A percentile compares a stretch with the other conserved stretches of the same genome.
Evolutionary conservation across 2,113 vertebrate species (phyloP).

Genomic region (Nesogale talazaci): DNA sequence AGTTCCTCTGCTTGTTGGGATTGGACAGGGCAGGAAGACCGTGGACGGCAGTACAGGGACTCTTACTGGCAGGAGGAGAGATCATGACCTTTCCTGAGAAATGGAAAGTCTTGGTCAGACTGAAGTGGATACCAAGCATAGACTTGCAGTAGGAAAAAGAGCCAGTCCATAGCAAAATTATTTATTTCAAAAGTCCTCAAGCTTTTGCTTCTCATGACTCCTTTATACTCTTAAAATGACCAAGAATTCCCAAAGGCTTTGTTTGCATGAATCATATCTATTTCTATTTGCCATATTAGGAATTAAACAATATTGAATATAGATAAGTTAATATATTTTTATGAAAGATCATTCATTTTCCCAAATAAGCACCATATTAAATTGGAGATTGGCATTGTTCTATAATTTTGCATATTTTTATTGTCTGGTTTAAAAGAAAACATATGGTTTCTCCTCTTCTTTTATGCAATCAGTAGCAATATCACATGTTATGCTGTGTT

Average conservation of each 20-base stretch:
- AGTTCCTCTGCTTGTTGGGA: background rate
- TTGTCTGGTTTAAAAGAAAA: slow-evolving; percentile 52
- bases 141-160: background rate
- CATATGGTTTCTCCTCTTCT: slow-evolving; percentile 59
- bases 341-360: slow-evolving; percentile 10
- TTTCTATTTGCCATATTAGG: slow-evolving; percentile 4
- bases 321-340: slow-evolving; percentile 19
- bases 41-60: background rate
- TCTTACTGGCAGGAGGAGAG: background rate
- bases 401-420: slow-evolving; percentile 24
- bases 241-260: slow-evolving; percentile 1
- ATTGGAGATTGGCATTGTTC: background rate
- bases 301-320: slow-evolving; percentile 53
- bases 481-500: slow-evolving; percentile 18
- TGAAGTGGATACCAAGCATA: background rate
- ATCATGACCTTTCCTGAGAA: background rate
- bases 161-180: background rate
- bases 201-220: background rate
- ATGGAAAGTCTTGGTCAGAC: background rate
- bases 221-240: slow-evolving; percentile 24
- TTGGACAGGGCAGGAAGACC: background rate
- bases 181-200: slow-evolving; percentile 5
- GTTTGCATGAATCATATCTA: background rate
- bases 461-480: slow-evolving; percentile 52
- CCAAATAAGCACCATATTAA: slow-evolving; percentile 46